phyloP scores from a whole-genome alignment of 2,113 vertebrate genomes.

The Xenopus laevis region DNA sequence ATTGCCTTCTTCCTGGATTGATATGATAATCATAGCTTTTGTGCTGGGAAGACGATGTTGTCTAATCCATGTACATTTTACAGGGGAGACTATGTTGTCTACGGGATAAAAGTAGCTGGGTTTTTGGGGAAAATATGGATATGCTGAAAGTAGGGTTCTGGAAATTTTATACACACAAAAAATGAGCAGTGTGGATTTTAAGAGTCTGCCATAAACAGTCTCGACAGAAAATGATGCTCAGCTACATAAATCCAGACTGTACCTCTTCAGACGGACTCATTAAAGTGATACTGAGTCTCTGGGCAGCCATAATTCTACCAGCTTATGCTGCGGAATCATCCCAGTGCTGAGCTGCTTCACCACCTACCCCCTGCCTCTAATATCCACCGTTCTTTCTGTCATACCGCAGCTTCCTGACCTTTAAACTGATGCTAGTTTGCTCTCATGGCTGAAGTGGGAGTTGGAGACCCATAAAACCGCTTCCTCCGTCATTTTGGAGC shows the following conservation, averaged over 20 bases:
- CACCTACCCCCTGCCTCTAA: conserved; percentile 84
- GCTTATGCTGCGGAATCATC: conserved; percentile 77
- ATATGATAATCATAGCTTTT: too few relatives aligned
- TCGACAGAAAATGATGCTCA: conserved; percentile 83
- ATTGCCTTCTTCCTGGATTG: too few relatives aligned
- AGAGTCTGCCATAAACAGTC: conserved; percentile 76
- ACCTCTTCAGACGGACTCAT: conserved; percentile 81
- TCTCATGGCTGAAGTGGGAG: conserved; percentile 97
- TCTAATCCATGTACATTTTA: too few relatives aligned
- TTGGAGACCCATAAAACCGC: conserved; percentile 93
- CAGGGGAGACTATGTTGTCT: too few relatives aligned
- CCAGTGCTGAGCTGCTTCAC: conserved; percentile 81
- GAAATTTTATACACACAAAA: conserved; percentile 24
- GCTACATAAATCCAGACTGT: conserved; percentile 83
- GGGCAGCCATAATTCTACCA: conserved; percentile 79
- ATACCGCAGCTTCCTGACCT: conserved; percentile 89
- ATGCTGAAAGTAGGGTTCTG: not conserved
- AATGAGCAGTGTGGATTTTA: conserved; percentile 32
- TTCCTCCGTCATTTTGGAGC: conserved; percentile 86
- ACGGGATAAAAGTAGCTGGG: not conserved
- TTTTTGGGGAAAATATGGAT: not conserved
- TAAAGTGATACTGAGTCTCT: conserved; percentile 81
- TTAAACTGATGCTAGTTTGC: conserved; percentile 96
- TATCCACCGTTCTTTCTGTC: conserved; percentile 74
- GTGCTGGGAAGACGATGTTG: too few relatives aligned